phyloP scores from a whole-genome alignment of 1,140 invertebrate species.

The Hydropsyche tenuis region DNA sequence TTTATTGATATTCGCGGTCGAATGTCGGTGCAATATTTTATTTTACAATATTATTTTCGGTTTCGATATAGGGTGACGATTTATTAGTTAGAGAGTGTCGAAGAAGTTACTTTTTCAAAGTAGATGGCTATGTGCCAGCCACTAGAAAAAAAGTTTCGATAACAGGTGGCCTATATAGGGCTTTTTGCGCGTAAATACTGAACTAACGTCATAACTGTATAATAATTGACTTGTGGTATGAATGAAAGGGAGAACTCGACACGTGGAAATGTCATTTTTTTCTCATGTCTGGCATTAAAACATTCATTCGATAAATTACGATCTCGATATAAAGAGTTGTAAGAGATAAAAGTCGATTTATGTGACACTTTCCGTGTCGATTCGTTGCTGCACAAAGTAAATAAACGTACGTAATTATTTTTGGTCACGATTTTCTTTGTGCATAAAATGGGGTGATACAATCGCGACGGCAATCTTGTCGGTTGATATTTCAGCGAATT shows the following conservation, averaged over 20 bases:
- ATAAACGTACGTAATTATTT: conserved; percentile 4
- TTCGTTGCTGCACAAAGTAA: neutral
- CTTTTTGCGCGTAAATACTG: neutral
- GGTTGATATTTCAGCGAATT: neutral
- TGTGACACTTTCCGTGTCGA: neutral
- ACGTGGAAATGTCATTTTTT: too few species aligned
- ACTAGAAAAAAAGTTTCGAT: conserved; percentile 17
- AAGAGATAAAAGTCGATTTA: neutral
- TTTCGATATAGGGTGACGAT: conserved; percentile 14
- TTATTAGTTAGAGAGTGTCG: conserved; percentile 24
- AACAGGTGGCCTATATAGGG: conserved; percentile 28
- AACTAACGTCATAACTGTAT: too few species aligned
- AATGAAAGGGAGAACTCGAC: neutral
- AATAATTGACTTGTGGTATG: too few species aligned
- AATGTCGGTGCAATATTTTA: neutral
- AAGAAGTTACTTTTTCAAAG: conserved; percentile 30
- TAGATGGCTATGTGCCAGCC: conserved; percentile 14
- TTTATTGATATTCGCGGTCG: neutral
- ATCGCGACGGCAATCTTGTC: neutral
- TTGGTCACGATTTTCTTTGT: neutral
- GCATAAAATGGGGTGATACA: neutral
- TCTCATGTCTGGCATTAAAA: too few species aligned
- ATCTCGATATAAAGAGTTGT: neutral
- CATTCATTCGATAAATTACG: neutral
- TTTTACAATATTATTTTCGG: neutral